Evolutionary conservation across 2,113 vertebrate species (phyloP).

Genomic region (Erinaceus europaeus): DNA sequence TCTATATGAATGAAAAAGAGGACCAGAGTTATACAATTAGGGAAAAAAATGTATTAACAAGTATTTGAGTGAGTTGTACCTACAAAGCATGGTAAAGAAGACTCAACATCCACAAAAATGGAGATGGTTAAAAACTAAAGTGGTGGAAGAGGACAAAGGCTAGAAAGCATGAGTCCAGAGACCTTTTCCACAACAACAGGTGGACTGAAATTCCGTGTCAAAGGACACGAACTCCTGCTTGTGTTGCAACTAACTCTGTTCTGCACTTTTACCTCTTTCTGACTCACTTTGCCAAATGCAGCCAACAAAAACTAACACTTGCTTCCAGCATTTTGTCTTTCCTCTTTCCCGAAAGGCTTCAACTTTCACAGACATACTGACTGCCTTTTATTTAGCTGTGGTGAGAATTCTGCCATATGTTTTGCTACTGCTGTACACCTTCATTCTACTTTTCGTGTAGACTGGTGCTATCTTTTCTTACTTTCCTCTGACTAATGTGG

Average conservation of each 20-base stretch:
- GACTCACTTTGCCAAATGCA: not conserved
- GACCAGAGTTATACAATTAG: too few species aligned
- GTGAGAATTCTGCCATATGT: not conserved
- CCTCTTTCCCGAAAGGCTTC: not conserved
- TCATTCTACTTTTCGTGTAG: too few species aligned
- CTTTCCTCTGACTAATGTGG: too few species aligned
- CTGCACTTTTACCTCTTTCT: not conserved
- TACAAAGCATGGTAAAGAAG: too few species aligned
- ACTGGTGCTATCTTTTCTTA: too few species aligned
- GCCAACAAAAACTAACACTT: not conserved
- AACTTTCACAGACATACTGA: not conserved
- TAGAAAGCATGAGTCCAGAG: not conserved
- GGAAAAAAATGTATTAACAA: not conserved
- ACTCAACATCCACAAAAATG: not conserved
- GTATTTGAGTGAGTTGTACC: not conserved
- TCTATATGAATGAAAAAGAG: too few species aligned
- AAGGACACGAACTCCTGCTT: not conserved
- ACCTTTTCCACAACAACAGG: not conserved
- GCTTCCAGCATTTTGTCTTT: not conserved
- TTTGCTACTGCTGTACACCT: not conserved
- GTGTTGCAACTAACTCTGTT: not conserved
- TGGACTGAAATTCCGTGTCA: not conserved
- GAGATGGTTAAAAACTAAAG: not conserved
- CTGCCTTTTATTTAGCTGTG: not conserved
- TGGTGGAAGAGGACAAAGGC: not conserved